These are phyloP conservation scores for Phrixothrix hirtus DNA, from an alignment of 2,888 invertebrate species.

Conservation along the genomic window DNA sequence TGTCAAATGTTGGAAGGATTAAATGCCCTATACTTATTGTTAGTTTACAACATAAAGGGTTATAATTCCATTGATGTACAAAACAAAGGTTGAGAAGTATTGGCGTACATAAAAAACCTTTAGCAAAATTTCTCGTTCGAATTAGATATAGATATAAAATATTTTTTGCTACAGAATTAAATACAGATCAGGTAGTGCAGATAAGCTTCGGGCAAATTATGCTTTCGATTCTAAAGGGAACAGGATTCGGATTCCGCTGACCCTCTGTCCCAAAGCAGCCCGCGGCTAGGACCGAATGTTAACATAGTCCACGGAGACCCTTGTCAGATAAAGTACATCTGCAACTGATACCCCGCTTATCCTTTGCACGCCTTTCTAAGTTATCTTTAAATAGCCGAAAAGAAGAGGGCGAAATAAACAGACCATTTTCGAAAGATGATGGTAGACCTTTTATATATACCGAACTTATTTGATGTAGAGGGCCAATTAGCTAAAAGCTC, in stretches of 20 bases:
- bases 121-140: too few relatives aligned
- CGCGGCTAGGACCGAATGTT: slow-evolving; percentile 31
- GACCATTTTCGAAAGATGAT: slow-evolving; percentile 12
- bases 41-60: too few relatives aligned
- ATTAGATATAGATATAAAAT: neutral
- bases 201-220: slow-evolving; percentile 22
- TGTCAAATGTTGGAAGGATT: too few relatives aligned
- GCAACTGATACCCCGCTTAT: slow-evolving; percentile 30
- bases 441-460: slow-evolving; percentile 12
- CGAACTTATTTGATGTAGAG: slow-evolving; percentile 20
- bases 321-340: slow-evolving; percentile 32
- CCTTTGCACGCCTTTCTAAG: slow-evolving; percentile 26
- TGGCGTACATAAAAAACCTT: too few relatives aligned
- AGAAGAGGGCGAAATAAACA: slow-evolving; percentile 17
- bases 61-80: too few relatives aligned
- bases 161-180: slow-evolving; percentile 7
- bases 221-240: slow-evolving; percentile 24
- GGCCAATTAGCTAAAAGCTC: slow-evolving; percentile 26
- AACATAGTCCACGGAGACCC: slow-evolving; percentile 31
- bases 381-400: slow-evolving; percentile 22
- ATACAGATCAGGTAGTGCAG: slow-evolving; percentile 19
- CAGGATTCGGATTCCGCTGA: slow-evolving; percentile 23
- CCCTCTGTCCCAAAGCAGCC: slow-evolving; percentile 31
- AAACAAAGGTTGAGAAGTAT: too few relatives aligned
- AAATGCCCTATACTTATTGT: too few relatives aligned